Base-by-base conservation (phyloP, 2,888 invertebrate species). In the Acanthococcus lagerstroemiae region DNA sequence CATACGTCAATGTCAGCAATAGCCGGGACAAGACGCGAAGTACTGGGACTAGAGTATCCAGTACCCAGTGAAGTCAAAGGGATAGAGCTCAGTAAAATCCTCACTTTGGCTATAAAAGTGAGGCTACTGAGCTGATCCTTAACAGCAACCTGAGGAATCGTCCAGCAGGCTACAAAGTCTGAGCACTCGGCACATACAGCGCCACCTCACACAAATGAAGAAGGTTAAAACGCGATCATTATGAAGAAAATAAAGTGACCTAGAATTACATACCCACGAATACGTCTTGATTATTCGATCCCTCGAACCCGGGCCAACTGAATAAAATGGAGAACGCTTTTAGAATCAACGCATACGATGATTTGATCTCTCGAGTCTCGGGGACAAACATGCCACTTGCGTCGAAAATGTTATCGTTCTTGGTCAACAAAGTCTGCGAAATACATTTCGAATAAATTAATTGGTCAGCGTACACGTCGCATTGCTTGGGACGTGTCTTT, bases 391-490 rank as follows among this genome's bases (percentile, higher is more conserved):
- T 77, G 67, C 80, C 80, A 17, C 80, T 77, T 45, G 81, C 78
- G 73, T 85, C 84, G 60, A 81, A 72, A 45, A 81, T 72, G 4
- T 80, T 80, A 70, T 84, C 82, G 66, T 80, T 80, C 37, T 77
- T 75, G 45, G 77, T 77, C 15, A 83, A 72, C 15, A 15, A 12
- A 12, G 7, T 17, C 15, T 17, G 19, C 15, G 37, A 37, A 45
- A 45, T 17, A 45, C 4, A 17, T 45, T 7, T 19, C 4, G 5
- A 15, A 17, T 15, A 45, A 45, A 15, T 45, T 45, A 5, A 7
- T 45, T 15, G 5, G 46, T 4, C 46, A 6, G 4, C 4, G 19
- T 19, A 45, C 15, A 45, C 17, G 7, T 7, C 15, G 37, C 6
- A 37, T 45, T 19, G 46, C 5, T 37, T 37, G 7, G 15, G 7